A percentile compares a stretch with the other conserved stretches of the same genome.
phyloP scores from a whole-genome alignment of 2,113 vertebrate genomes.

The Burhinus bistriatus region DNA sequence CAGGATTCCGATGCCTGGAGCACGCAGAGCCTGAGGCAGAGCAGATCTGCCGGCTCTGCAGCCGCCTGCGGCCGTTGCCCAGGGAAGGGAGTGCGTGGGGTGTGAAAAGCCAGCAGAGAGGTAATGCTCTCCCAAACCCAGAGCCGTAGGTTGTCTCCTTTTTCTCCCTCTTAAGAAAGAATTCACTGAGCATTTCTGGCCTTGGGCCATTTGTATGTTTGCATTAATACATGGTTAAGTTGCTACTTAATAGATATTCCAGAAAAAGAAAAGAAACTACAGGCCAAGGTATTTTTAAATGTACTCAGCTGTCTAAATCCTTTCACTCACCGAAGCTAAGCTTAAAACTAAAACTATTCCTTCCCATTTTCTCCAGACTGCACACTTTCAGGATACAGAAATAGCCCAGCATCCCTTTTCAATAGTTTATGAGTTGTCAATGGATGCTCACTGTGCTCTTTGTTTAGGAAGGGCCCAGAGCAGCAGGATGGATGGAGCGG shows the following conservation, averaged over 20 bases:
- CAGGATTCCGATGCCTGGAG: background rate
- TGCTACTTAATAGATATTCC: background rate
- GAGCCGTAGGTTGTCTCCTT: background rate
- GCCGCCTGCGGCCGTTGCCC: background rate
- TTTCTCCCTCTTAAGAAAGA: background rate
- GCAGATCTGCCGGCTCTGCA: background rate
- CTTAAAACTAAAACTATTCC: background rate
- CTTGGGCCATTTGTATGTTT: background rate
- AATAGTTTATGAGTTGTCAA: conserved; percentile 20
- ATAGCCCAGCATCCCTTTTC: background rate
- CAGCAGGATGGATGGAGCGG: conserved; percentile 11
- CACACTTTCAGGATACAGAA: background rate
- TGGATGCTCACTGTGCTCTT: background rate
- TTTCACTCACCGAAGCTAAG: background rate
- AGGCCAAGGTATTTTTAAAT: background rate
- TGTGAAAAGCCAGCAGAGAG: background rate
- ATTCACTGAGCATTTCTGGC: background rate
- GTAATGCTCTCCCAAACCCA: background rate
- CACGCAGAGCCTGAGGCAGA: fast-evolving
- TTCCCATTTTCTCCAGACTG: background rate
- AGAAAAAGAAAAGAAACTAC: background rate
- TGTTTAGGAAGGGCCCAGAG: conserved; percentile 4
- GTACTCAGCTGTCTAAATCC: background rate
- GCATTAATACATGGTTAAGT: background rate
- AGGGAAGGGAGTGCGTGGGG: background rate